These are phyloP conservation scores for Steinernema khuongi DNA, from an alignment of 1,140 invertebrate genomes.

Conservation along the genomic window DNA sequence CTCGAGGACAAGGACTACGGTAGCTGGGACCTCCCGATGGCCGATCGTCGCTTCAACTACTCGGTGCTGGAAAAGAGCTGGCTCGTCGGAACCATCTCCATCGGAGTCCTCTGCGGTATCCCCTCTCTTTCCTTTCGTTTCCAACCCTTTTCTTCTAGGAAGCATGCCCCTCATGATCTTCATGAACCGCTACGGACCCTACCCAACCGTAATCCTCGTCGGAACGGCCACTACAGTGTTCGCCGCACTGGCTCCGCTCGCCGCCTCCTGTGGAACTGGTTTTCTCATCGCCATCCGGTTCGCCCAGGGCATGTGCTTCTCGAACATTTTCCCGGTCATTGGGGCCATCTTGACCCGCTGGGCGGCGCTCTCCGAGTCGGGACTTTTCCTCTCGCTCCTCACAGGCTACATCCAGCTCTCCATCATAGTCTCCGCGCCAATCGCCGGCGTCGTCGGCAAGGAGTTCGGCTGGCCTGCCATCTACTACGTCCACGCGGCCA, in stretches of 20 bases:
- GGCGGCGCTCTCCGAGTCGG: neutral
- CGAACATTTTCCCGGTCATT: neutral
- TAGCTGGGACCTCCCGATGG: neutral
- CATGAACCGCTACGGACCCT: neutral
- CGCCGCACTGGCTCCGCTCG: neutral
- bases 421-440: neutral
- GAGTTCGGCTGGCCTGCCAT: neutral
- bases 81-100: neutral
- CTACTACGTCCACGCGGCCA: neutral
- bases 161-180: neutral
- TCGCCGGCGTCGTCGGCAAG: neutral
- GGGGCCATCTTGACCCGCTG: neutral
- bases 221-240: neutral
- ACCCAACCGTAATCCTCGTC: neutral
- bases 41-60: neutral
- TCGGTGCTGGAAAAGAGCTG: neutral
- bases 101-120: no score
- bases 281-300: neutral
- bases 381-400: neutral
- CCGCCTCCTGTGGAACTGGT: neutral
- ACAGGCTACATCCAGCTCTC: constrained; percentile 8
- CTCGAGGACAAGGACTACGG: neutral
- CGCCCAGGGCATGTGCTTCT: neutral
- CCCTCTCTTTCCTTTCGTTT: no score
- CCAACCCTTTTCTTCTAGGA: no score